Base-by-base conservation (phyloP, 2,888 invertebrate species). In the Lingula anatina region DNA sequence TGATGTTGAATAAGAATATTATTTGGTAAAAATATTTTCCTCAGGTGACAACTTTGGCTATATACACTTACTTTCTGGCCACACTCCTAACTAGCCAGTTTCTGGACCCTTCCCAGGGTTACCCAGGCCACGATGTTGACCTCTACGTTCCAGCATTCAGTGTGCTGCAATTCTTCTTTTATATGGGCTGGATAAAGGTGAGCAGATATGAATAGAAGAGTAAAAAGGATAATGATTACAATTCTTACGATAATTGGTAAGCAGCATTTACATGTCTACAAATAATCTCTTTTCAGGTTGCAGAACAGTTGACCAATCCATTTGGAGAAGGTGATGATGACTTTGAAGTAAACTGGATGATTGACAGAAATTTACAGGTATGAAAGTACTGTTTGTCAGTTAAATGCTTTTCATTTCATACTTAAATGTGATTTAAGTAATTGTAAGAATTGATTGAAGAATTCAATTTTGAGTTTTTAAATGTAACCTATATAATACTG, bases 71-170 rank as follows among this genome's bases (percentile, higher is more conserved):
- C 77, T 94, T 94, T 77, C 84, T 90, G 54, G 89, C 91, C 5
- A 89, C 89, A 9, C 81, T 94, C 49, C 82, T 94, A 79, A 93
- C 92, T 0, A 83, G 90, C 18, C 93, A 94, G 79, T 87, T 90
- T 42, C 60, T 67, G 25, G 64, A 64, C 51, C 50, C 59, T 2
- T 23, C 47, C 9, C 54, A 63, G 46, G 53, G 57, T 4, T 67
- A 65, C 46, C 56, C 61, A 7, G 62, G 62, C 2, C 60, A 63
- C 36, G 71, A 75, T 3, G 85, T 90, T 66, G 92, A 92, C 71
- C 84, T 92, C 67, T 93, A 88, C 76, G 88, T 94, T 67, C 94
- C 94, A 1, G 82, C 93, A 51, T 93, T 94, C 75, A 90, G 92
- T 0, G 86, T 89, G 23, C 77, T 84, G 42, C 84, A 95, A 68